Evolutionary conservation across 2,113 vertebrate genomes (phyloP), one percentile per base, ranked within the genome.

Genomic region (Heterotis niloticus): DNA sequence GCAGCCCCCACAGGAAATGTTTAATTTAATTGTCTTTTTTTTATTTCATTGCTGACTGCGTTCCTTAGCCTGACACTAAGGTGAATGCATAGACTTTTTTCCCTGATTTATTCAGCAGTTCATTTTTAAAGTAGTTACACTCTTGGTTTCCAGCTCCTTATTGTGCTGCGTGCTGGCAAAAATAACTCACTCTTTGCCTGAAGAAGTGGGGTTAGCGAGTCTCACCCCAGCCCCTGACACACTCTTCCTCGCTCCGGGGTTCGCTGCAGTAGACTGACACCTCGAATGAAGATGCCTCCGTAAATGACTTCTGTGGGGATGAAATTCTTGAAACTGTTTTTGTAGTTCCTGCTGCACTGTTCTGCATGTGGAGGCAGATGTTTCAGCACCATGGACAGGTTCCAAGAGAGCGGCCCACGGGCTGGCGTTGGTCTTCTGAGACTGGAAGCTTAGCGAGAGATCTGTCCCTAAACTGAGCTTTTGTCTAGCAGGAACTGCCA

Each of bases 301-400:
- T 44, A 44, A 44, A 2, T 44, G 34, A 44, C 2, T 44, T 44
- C 34, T 7, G 3, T 44, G 34, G 34, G 34, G 7, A 44, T 44
- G 34, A 44, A 44, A 44, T n/a, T n/a, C n/a, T n/a, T n/a, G n/a
- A n/a, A 7, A 44, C 34, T 44, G 34, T 44, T 44, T n/a, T n/a
- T n/a, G n/a, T n/a, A n/a, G 7, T 44, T 44, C 34, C 2, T 44
- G 34, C 34, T 44, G 7, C 34, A 44, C 34, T 4, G 34, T 7
- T 4, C 2, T 44, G 34, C n/a, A n/a, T n/a, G n/a, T n/a, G n/a
- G n/a, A n/a, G 24, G 52, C 23, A 16, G 54, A 44, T 44, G 71
- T 54, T 59, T 74, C 59, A 75, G 74, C 74, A 75, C 74, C 74
- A n/a, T 28, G 74, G 74, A 75, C 74, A 75, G 74, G 56, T 64